Evolutionary conservation across 2,888 invertebrate genomes (phyloP), one percentile per base, ranked within the genome.

Genomic region (Dolichopus griseipennis): DNA sequence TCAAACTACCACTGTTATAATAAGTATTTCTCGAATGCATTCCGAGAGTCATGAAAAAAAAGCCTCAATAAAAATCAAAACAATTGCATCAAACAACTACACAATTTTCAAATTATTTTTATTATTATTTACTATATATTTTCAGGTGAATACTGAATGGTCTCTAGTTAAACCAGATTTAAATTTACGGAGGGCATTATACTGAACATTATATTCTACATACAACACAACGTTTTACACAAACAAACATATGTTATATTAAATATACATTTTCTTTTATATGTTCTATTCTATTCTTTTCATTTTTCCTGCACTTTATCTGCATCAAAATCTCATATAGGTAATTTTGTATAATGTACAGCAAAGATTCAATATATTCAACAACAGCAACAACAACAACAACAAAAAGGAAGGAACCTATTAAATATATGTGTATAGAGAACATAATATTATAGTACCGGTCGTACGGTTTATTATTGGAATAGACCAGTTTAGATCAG

Each of bases 121-220:
- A 52, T 52, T 52, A 52, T 15, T 52, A 52, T 52, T 52, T 52
- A 52, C 52, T 52, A 52, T 52, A 52, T 52, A 27, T 27, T 52
- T 12, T 12, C 52, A 18, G 52, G 18, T 15, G 15, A 37, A 52
- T 52, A 52, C 15, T 18, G 52, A 18, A 52, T 52, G 15, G 52
- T 15, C 52, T 15, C 52, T 15, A 18, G 52, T 52, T 52, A 52
- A 52, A 52, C 52, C 52, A 52, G 52, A 52, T 52, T n/a, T 52
- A 6, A 52, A 15, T 52, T 52, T 52, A 52, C 52, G 52, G 52
- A 52, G 52, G 52, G 52, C 52, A 52, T 52, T 52, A 52, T 52
- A 18, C 52, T 52, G 27, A 27, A 27, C 27, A 27, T 27, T 27
- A 27, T 27, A 27, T 27, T n/a, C n/a, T 41, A 41, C 41, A 9